Percentiles rank a stretch among this genome's conserved stretches.
These are phyloP conservation scores for Drosophila aldrichi DNA, from an alignment of 2,888 invertebrate species.

Conservation along the genomic window DNA sequence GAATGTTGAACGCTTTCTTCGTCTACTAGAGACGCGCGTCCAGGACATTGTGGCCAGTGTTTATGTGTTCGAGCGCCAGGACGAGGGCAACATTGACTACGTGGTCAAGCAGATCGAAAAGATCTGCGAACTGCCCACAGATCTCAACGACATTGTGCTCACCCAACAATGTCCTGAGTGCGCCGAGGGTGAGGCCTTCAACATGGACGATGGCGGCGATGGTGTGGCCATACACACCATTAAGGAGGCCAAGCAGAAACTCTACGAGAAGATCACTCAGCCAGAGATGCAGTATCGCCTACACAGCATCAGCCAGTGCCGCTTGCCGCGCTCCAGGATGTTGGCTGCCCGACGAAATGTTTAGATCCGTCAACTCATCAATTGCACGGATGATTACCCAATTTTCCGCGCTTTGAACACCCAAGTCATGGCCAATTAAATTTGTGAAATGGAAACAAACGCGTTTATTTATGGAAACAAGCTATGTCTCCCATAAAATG, in stretches of 20 bases:
- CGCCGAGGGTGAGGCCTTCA: slow-evolving; percentile 84
- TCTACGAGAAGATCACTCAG: slow-evolving; percentile 83
- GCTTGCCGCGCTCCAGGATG: slow-evolving; percentile 83
- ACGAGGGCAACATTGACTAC: slow-evolving; percentile 57
- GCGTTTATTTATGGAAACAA: neutral
- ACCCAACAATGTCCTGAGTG: slow-evolving; percentile 85
- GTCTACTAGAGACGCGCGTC: slow-evolving; percentile 86
- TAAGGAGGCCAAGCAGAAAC: slow-evolving; percentile 72
- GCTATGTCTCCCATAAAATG: neutral
- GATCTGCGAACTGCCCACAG: slow-evolving; percentile 83
- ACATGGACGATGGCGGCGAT: slow-evolving; percentile 83
- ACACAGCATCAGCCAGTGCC: slow-evolving; percentile 84
- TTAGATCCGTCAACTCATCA: slow-evolving; percentile 21
- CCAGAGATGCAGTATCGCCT: slow-evolving; percentile 85
- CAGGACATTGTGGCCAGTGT: slow-evolving; percentile 86
- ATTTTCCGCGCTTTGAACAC: neutral
- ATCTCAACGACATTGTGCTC: slow-evolving; percentile 86
- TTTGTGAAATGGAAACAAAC: neutral
- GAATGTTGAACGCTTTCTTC: slow-evolving; percentile 86
- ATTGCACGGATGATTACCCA: neutral
- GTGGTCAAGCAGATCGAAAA: slow-evolving; percentile 83
- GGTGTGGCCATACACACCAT: slow-evolving; percentile 71
- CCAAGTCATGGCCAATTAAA: slow-evolving; percentile 8
- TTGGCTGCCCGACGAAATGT: slow-evolving; percentile 80
- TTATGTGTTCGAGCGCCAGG: slow-evolving; percentile 83